Evolutionary conservation across 2,797 vertebrate genomes (phyloP), one percentile per base, ranked within the genome.

Genomic region (Sebastiscus tertius): DNA sequence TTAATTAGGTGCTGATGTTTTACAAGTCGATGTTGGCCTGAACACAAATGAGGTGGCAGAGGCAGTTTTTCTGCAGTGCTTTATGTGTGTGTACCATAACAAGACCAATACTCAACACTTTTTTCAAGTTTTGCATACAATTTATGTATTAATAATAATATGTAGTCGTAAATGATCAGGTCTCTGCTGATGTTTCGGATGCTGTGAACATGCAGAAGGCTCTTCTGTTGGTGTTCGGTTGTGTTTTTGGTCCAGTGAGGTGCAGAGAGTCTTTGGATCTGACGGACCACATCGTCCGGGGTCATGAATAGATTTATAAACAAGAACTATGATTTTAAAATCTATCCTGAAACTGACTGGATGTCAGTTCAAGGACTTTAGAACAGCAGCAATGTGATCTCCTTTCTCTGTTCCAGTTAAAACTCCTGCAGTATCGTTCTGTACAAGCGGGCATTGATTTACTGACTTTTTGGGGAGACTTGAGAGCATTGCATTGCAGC

Each of bases 1-100:
- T 86, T 81, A 77, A 89, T 92, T 79, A 75, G 85, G 64, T 83
- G 80, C 46, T 22, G 8, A 61, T 80, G 83, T 79, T 87, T 80
- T 81, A 84, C 78, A 81, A 77, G 84, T 78, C 54, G 56, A 84
- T 83, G 59, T 46, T 88, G 80, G 82, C 85, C 70, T 26, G 39
- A 65, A 46, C 69, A 73, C 78, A 82, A 81, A 82, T 31, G 56
- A 84, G 75, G 71, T 58, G 80, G 64, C 77, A 26, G 77, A 76
- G 60, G 78, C 85, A n/a, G 63, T 84, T 76, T 87, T 82, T 63
- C 77, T 76, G 75, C 52, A 55, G 64, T 6, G n/a, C 6, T 54
- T 22, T 6, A 68, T 63, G 67, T 65, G 65, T 31, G 52, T 66
- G 29, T 29, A 4, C 6, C 52, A 54, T 34, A 63, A 14, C n/a